Conservation (phyloP, 2,113 vertebrate genomes). For the Mormyrus lacerda region DNA sequence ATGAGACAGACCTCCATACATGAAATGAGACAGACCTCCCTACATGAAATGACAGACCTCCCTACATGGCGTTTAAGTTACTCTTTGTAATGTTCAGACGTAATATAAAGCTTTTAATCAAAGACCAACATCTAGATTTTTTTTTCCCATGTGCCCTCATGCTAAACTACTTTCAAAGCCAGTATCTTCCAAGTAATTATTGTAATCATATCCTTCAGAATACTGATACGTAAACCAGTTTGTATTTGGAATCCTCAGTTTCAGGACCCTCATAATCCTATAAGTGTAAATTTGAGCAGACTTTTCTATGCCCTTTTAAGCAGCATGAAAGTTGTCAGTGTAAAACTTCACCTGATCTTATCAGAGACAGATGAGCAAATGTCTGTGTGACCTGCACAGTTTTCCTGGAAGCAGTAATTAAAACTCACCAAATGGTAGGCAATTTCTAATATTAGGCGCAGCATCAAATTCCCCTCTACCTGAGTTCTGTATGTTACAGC, state of each 20-base stretch:
- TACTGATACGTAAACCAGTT: not conserved
- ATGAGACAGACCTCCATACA: not conserved
- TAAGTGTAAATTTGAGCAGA: not conserved
- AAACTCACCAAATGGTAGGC: not conserved
- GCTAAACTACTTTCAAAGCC: not conserved
- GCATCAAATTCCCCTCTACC: not conserved
- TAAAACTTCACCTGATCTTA: not conserved
- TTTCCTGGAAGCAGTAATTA: not conserved
- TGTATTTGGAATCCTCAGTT: not conserved
- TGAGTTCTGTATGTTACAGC: not conserved
- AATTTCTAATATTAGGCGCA: not conserved
- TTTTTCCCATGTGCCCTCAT: not conserved
- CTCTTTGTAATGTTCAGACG: not conserved
- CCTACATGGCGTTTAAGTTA: not conserved
- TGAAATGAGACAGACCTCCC: not conserved
- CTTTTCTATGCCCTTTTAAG: not conserved
- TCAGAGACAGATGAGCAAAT: not conserved
- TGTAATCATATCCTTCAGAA: not conserved
- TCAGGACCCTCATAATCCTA: not conserved
- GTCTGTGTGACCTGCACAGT: not conserved
- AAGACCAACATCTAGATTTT: not conserved
- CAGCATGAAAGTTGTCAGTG: not conserved
- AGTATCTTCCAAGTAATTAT: not conserved
- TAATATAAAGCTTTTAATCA: not conserved
- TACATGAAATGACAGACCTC: not conserved